phyloP scores from a whole-genome alignment of 2,113 vertebrate species.

The Pundamilia nyererei region DNA sequence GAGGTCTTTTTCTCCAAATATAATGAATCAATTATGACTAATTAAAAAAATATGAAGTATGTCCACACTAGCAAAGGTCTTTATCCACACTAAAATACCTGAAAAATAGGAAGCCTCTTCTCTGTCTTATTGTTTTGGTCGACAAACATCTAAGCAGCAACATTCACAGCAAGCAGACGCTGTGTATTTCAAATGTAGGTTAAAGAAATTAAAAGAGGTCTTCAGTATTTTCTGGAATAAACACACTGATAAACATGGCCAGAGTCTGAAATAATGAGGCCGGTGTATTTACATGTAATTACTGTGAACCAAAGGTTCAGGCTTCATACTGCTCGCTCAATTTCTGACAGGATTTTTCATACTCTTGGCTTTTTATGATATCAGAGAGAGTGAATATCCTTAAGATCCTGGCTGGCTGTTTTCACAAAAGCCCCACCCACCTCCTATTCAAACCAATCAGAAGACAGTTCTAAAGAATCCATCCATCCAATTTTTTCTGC shows the following conservation, averaged over 20 bases:
- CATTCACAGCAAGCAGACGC: neutral
- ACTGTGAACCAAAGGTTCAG: neutral
- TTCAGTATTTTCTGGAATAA: neutral
- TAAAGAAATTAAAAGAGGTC: neutral
- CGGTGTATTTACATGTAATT: neutral
- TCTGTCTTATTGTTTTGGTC: neutral
- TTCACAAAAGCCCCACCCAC: neutral
- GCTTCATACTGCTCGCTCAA: neutral
- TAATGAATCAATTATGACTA: neutral
- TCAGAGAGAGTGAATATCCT: neutral
- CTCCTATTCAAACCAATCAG: neutral
- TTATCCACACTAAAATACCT: neutral
- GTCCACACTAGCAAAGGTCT: neutral
- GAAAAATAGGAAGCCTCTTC: neutral
- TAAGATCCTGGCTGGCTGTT: neutral
- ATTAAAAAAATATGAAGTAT: neutral
- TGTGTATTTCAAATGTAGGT: neutral
- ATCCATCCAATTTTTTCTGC: neutral
- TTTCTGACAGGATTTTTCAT: neutral
- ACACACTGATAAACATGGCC: neutral
- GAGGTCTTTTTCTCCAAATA: neutral
- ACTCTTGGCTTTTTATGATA: neutral
- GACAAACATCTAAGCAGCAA: neutral
- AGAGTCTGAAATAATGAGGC: neutral
- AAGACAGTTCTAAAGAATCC: neutral